Percentiles rank a stretch among this genome's conserved stretches.
These are phyloP conservation scores for Carollia perspicillata DNA, from an alignment of 2,113 vertebrate species.

Conservation along the genomic window DNA sequence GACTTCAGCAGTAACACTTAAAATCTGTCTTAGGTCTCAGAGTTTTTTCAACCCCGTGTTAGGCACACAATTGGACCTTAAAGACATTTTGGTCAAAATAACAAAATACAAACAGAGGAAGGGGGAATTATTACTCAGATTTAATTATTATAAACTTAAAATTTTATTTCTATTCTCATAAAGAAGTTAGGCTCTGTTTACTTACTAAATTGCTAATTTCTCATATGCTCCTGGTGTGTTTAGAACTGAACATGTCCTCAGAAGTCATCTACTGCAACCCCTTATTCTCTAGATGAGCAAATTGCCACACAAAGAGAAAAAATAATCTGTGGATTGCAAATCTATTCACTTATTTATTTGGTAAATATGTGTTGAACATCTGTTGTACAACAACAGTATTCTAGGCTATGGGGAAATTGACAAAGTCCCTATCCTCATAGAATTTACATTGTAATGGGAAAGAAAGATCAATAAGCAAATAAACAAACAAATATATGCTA, in stretches of 20 bases:
- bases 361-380: neutral
- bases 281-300: neutral
- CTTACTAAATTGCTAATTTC: neutral
- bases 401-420: neutral
- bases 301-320: neutral
- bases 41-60: neutral
- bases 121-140: neutral
- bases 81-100: neutral
- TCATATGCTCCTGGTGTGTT: neutral
- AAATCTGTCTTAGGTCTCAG: neutral
- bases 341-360: neutral
- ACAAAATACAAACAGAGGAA: neutral
- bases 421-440: neutral
- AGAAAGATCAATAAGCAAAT: neutral
- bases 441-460: neutral
- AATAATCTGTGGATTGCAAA: neutral
- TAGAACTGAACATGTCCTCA: neutral
- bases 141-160: neutral
- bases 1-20: neutral
- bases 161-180: neutral
- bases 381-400: neutral
- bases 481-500: neutral
- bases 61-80: neutral
- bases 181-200: neutral
- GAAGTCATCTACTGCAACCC: neutral